These are phyloP conservation scores for Rotaria macrura DNA, from an alignment of 2,888 invertebrate genomes.

Conservation along the genomic window DNA sequence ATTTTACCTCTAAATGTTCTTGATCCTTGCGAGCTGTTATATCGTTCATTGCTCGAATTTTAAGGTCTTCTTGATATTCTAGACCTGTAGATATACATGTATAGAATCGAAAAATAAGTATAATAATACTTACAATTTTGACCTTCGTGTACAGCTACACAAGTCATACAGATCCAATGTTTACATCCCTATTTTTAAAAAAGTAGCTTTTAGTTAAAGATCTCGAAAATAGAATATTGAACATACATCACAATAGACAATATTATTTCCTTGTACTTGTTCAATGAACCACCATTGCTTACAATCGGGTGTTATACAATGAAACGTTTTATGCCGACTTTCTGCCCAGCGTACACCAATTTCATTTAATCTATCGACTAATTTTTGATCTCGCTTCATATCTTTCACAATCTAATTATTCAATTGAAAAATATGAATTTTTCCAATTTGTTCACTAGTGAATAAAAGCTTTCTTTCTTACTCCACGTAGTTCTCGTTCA, in stretches of 20 bases:
- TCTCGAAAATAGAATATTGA: not conserved
- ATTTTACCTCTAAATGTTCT: slow-evolving; percentile 60
- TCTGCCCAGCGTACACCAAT: slow-evolving; percentile 18
- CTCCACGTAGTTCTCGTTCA: slow-evolving; percentile 33
- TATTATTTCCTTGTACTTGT: not conserved
- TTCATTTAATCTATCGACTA: not conserved
- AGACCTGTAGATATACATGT: slow-evolving; percentile 56
- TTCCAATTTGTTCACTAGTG: not conserved
- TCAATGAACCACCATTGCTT: not conserved
- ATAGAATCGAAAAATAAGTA: no score
- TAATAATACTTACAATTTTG: slow-evolving; percentile 46
- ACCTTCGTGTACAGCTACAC: slow-evolving; percentile 73
- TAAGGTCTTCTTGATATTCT: slow-evolving; percentile 63
- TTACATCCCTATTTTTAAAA: slow-evolving; percentile 70
- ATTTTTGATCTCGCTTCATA: not conserved
- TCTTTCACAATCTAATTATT: not conserved
- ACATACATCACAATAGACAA: not conserved
- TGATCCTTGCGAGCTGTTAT: slow-evolving; percentile 65
- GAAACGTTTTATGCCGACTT: not conserved
- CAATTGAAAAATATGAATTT: not conserved
- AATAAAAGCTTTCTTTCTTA: not conserved
- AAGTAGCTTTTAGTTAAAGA: no score
- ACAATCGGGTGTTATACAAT: not conserved
- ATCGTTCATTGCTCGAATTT: slow-evolving; percentile 58
- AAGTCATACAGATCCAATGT: slow-evolving; percentile 69